A percentile compares a stretch with the other conserved stretches of the same genome.
Evolutionary conservation across 1,140 invertebrate species (phyloP).

Genomic region (Argopecten irradians): DNA sequence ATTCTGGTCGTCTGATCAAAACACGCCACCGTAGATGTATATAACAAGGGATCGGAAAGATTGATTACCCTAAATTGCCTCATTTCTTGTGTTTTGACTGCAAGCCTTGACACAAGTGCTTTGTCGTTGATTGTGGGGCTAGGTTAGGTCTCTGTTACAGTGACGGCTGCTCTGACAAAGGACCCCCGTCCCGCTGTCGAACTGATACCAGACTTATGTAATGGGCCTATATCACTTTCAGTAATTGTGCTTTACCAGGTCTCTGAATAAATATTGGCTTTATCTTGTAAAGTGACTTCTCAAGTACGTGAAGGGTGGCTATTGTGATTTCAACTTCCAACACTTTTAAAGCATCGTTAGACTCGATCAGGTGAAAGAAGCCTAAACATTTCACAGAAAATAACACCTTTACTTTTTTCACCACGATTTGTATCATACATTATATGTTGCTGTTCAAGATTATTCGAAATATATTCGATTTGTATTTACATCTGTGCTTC

Average conservation of each 20-base stretch:
- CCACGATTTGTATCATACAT: no score
- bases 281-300: neutral
- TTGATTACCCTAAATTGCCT: slow-evolving; percentile 15
- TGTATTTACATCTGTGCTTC: no score
- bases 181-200: neutral
- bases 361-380: no score
- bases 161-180: neutral
- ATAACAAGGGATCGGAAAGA: neutral
- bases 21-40: neutral
- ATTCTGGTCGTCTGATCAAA: neutral
- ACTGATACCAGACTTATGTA: slow-evolving; percentile 1
- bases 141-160: neutral
- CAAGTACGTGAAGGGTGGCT: slow-evolving; percentile 5
- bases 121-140: neutral
- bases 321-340: neutral
- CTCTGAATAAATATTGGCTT: slow-evolving; percentile 22
- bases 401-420: no score
- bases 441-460: no score
- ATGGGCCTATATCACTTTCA: slow-evolving; percentile 14
- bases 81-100: slow-evolving; percentile 22
- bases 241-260: slow-evolving; percentile 9
- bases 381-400: no score
- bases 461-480: no score
- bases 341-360: neutral
- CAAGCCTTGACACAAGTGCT: neutral